Conservation (phyloP, 2,797 vertebrate species). For the Mus minutoides region DNA sequence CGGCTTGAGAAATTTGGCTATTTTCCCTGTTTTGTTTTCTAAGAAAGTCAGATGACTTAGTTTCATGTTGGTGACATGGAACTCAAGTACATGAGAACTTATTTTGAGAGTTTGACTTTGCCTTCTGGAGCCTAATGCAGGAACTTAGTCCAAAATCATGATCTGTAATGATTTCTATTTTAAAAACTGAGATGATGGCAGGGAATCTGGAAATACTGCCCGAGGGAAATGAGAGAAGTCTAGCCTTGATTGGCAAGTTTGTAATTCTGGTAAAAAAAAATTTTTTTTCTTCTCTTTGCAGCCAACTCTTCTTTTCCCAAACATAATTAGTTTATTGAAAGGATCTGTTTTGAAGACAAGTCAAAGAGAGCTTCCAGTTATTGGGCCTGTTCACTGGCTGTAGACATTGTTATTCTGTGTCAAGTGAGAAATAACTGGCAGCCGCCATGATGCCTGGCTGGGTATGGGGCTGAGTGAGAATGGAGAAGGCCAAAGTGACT, state of each 20-base stretch:
- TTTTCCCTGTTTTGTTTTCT: neutral
- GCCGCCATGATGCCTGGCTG: neutral
- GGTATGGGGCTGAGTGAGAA: neutral
- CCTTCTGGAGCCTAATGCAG: neutral
- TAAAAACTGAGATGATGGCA: neutral
- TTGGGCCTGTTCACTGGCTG: neutral
- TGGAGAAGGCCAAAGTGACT: neutral
- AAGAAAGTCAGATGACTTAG: neutral
- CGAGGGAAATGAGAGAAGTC: neutral
- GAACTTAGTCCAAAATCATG: neutral
- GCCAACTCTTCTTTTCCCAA: neutral
- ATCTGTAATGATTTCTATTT: neutral
- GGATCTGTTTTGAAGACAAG: conserved; percentile 40
- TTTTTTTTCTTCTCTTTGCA: neutral
- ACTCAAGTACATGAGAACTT: neutral
- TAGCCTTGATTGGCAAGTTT: neutral
- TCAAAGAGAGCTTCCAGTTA: neutral
- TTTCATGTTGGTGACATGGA: neutral
- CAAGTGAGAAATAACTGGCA: neutral
- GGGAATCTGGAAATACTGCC: neutral
- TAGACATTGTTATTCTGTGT: neutral
- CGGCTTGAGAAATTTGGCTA: neutral
- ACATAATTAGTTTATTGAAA: conserved; percentile 33
- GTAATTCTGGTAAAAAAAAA: neutral
- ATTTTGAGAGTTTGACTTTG: neutral